Percentiles rank a stretch among this genome's conserved stretches.
These are phyloP conservation scores for Anomalospiza imberbis DNA, from an alignment of 2,797 vertebrate genomes.

Conservation along the genomic window DNA sequence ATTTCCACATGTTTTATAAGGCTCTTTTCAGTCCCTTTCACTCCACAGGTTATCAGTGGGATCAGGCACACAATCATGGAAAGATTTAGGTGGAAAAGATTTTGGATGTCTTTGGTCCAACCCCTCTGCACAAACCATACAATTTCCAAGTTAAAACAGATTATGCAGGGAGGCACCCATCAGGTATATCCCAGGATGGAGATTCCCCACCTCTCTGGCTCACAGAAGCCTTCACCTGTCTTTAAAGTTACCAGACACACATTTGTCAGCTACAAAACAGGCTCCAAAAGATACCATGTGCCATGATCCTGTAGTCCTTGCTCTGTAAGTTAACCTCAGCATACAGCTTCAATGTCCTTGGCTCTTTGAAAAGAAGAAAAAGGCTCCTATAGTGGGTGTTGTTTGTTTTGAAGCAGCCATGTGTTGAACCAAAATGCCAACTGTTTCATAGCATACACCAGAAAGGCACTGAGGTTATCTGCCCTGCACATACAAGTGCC, in stretches of 20 bases:
- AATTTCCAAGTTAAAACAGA: background rate
- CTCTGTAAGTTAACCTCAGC: background rate
- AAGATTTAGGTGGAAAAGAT: background rate
- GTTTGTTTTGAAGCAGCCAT: background rate
- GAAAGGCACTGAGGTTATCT: background rate
- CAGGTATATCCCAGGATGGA: background rate
- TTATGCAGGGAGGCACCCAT: background rate
- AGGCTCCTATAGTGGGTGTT: background rate
- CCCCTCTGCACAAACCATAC: accelerated
- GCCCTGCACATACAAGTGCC: background rate
- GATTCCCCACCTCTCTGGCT: background rate
- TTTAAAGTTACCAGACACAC: background rate
- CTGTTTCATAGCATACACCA: background rate
- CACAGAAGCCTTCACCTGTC: background rate
- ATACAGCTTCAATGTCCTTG: background rate
- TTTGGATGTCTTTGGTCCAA: background rate
- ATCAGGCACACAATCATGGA: background rate
- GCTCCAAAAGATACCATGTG: background rate
- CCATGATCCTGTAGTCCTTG: background rate
- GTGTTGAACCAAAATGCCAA: background rate
- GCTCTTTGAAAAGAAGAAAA: background rate
- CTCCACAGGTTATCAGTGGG: background rate
- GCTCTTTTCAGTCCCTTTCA: background rate
- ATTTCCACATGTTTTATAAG: background rate
- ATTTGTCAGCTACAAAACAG: background rate